These are phyloP conservation scores for Gorilla gorilla DNA, from an alignment of 2,113 vertebrate species.

Conservation along the genomic window DNA sequence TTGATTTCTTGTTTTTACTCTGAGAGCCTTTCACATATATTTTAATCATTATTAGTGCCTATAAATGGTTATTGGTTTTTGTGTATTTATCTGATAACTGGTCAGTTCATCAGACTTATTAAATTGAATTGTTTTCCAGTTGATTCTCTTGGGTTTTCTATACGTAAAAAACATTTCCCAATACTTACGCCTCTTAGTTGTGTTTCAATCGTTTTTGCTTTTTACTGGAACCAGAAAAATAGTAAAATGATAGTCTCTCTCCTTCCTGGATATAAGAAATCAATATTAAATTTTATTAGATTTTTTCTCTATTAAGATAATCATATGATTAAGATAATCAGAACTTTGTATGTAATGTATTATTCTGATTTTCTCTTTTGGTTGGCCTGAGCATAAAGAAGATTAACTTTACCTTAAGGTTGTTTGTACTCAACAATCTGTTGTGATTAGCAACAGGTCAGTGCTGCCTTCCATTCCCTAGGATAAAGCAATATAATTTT, in stretches of 20 bases:
- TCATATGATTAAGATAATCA: constrained; percentile 35
- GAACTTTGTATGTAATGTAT: background rate
- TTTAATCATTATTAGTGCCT: constrained; percentile 26
- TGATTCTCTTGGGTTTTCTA: constrained; percentile 4
- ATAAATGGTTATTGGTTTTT: constrained; percentile 28
- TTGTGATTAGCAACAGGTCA: constrained; percentile 53
- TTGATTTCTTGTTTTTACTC: constrained; percentile 12
- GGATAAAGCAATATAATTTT: background rate
- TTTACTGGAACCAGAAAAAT: constrained; percentile 25
- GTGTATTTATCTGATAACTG: background rate
- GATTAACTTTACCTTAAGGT: background rate
- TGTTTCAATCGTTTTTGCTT: constrained; percentile 43
- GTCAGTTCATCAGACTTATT: background rate
- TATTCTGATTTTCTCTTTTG: constrained; percentile 2
- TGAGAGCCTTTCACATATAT: background rate
- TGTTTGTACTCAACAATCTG: background rate
- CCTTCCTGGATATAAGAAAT: constrained; percentile 21
- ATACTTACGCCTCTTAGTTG: background rate
- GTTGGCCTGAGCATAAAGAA: background rate
- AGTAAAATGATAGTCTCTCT: background rate
- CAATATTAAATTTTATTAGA: background rate
- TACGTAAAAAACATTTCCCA: background rate
- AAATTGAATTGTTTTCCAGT: constrained; percentile 12
- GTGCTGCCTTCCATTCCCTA: background rate
- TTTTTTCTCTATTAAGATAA: background rate